A percentile compares a stretch with the other conserved stretches of the same genome.
phyloP scores from a whole-genome alignment of 2,113 vertebrate genomes.

The Crotalus horridus region DNA sequence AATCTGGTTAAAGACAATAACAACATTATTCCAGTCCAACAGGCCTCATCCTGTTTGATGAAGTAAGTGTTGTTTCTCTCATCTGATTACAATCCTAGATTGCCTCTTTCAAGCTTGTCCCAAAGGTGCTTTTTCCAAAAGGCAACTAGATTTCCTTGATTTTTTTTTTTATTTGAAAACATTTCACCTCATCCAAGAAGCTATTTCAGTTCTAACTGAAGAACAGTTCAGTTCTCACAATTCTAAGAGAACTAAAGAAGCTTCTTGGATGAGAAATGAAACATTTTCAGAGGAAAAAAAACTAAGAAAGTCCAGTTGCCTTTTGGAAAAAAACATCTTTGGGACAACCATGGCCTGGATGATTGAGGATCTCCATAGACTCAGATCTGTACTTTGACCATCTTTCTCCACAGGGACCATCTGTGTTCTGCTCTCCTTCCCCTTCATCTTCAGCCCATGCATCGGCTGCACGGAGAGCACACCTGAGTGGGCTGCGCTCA shows the following conservation, averaged over 20 bases:
- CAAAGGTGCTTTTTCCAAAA: neutral
- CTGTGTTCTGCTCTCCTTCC: constrained; percentile 86
- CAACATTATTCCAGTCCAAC: neutral
- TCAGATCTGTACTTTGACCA: no score
- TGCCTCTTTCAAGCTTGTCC: neutral
- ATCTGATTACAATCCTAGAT: neutral
- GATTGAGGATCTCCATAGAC: neutral
- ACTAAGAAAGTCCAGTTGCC: neutral
- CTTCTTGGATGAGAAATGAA: neutral
- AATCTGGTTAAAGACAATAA: neutral
- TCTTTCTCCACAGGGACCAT: constrained; percentile 74
- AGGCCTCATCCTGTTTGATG: neutral
- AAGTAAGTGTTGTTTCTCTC: neutral
- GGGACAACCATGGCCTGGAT: neutral
- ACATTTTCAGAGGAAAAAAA: neutral
- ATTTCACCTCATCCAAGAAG: no score
- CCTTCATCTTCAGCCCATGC: constrained; percentile 92
- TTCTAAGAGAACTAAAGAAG: neutral
- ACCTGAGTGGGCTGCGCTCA: constrained; percentile 80
- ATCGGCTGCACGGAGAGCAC: constrained; percentile 75
- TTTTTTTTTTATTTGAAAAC: no score
- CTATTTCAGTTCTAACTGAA: neutral
- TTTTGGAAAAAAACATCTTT: neutral
- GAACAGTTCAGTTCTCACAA: neutral
- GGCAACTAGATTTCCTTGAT: neutral